Evolutionary conservation across 1,140 invertebrate species (phyloP).

Genomic region (Drosophila murphyi): DNA sequence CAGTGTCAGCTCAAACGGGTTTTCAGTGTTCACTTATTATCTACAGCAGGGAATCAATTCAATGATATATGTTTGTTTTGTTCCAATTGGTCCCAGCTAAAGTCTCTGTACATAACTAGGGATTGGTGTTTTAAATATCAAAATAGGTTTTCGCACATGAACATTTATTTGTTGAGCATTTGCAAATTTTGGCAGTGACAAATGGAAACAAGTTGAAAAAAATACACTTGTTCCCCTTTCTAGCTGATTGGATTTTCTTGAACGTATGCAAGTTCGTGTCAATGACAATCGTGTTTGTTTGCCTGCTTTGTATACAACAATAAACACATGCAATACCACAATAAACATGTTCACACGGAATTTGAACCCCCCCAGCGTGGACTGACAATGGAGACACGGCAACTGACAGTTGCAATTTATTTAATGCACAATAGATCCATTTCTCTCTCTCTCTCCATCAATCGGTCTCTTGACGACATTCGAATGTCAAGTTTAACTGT

Average conservation of each 20-base stretch:
- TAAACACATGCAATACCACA: not conserved
- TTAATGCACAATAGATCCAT: conserved; percentile 12
- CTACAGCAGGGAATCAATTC: too few relatives aligned
- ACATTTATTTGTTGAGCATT: too few relatives aligned
- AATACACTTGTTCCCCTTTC: not conserved
- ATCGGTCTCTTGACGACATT: not conserved
- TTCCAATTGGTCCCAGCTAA: too few relatives aligned
- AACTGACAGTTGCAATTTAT: conserved; percentile 26
- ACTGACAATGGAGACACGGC: conserved; percentile 16
- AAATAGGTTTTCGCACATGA: too few relatives aligned
- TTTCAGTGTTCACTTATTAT: too few relatives aligned
- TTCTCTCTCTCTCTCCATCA: conserved; percentile 9
- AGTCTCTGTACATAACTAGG: too few relatives aligned
- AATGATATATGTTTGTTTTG: too few relatives aligned
- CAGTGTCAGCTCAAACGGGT: too few relatives aligned
- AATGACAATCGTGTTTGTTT: not conserved
- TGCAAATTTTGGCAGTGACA: too few relatives aligned
- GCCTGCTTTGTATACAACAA: too few relatives aligned
- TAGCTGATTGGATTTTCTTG: not conserved
- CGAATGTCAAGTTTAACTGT: conserved; percentile 43
- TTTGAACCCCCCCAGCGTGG: conserved; percentile 17
- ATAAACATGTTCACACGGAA: not conserved
- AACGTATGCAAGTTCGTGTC: conserved; percentile 1
- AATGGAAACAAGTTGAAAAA: too few relatives aligned
- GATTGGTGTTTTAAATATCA: too few relatives aligned